phyloP scores from a whole-genome alignment of 2,113 vertebrate genomes.

The Chlamydotis undulata region DNA sequence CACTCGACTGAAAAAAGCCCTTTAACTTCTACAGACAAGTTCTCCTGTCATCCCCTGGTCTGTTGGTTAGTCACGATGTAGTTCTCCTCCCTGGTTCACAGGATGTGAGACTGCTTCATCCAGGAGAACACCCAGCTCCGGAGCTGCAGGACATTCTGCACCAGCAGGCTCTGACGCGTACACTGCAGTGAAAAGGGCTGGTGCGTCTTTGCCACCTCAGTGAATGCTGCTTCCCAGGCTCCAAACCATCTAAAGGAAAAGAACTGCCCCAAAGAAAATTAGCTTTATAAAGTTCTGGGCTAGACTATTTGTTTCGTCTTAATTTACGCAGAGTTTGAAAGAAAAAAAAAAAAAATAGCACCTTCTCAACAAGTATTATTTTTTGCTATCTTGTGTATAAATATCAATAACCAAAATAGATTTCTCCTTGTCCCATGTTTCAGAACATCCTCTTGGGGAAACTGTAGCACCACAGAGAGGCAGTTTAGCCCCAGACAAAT shows the following conservation, averaged over 20 bases:
- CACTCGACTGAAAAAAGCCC: conserved; percentile 49
- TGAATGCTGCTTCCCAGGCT: not conserved
- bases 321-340: conserved; percentile 35
- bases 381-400: conserved; percentile 65
- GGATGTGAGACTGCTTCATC: not conserved
- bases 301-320: conserved; percentile 1
- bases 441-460: conserved; percentile 46
- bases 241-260: not conserved
- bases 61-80: not conserved
- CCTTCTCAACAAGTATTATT: conserved; percentile 53
- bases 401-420: conserved; percentile 75
- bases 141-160: not conserved
- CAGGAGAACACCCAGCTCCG: not conserved
- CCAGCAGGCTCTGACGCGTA: not conserved
- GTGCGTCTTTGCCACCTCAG: not conserved
- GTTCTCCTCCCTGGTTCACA: not conserved
- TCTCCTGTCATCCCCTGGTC: not conserved
- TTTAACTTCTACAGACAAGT: conserved; percentile 12
- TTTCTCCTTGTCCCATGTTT: conserved; percentile 58
- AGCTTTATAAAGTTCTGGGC: conserved; percentile 6
- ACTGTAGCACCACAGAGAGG: conserved; percentile 67
- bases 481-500: conserved; percentile 72
- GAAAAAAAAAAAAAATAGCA: conserved; percentile 55
- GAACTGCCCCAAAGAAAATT: not conserved
- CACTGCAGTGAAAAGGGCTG: not conserved